These are phyloP conservation scores for Delphinapterus leucas DNA, from an alignment of 2,113 vertebrate species.

Conservation along the genomic window DNA sequence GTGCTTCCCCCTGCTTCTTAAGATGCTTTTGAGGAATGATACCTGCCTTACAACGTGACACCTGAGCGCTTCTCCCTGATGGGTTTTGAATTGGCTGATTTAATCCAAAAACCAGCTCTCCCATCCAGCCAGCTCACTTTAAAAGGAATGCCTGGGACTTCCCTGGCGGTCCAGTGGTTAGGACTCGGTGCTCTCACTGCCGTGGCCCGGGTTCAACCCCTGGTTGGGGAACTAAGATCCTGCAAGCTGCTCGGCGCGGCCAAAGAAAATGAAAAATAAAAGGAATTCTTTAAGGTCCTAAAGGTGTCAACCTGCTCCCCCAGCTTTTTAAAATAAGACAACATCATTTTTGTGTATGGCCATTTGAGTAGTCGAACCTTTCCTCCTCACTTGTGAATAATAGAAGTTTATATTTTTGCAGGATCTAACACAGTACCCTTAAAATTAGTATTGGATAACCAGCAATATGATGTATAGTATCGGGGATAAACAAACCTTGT, in stretches of 20 bases:
- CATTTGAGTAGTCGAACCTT: not conserved
- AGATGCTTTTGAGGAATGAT: not conserved
- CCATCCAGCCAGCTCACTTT: rapidly evolving
- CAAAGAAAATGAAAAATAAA: too few species aligned
- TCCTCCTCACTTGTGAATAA: not conserved
- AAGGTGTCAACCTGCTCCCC: not conserved
- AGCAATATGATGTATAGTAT: not conserved
- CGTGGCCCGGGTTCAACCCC: not conserved
- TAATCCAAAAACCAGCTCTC: rapidly evolving
- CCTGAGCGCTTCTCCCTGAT: rapidly evolving
- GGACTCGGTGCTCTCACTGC: not conserved
- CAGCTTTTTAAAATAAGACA: rapidly evolving
- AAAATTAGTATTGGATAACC: not conserved
- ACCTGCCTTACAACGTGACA: rapidly evolving
- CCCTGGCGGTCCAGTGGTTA: not conserved
- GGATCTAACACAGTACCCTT: not conserved
- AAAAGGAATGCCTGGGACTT: not conserved
- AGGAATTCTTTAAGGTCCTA: not conserved
- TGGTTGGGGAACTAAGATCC: not conserved
- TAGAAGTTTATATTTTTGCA: rapidly evolving
- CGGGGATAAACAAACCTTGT: slow-evolving; percentile 44
- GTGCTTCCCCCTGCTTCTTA: not conserved
- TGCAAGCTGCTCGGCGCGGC: too few species aligned
- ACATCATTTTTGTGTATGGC: rapidly evolving
- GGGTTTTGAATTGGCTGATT: not conserved